A percentile compares a stretch with the other conserved stretches of the same genome.
phyloP scores from a whole-genome alignment of 2,113 vertebrate species.

The Stigmatopora argus region DNA sequence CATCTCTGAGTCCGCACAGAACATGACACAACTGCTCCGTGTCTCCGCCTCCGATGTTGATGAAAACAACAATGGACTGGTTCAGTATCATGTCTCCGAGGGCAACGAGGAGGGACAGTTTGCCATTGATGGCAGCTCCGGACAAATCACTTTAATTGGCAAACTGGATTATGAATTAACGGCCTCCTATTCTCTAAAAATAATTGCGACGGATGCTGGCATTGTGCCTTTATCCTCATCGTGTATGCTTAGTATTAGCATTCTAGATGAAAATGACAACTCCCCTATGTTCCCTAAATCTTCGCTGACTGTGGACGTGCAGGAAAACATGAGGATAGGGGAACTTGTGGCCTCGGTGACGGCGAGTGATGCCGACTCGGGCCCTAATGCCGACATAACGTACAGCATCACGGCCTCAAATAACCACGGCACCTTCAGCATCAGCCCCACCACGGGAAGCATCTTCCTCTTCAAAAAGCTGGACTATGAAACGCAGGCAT shows the following conservation, averaged over 20 bases:
- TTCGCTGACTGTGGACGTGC: slow-evolving; percentile 81
- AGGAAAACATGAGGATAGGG: slow-evolving; percentile 94
- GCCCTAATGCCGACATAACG: slow-evolving; percentile 88
- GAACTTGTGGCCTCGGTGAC: slow-evolving; percentile 91
- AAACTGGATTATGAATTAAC: slow-evolving; percentile 89
- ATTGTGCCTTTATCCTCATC: slow-evolving; percentile 76
- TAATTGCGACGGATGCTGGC: slow-evolving; percentile 86
- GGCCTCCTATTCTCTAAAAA: slow-evolving; percentile 81
- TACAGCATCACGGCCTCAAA: slow-evolving; percentile 89
- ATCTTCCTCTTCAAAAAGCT: slow-evolving; percentile 89
- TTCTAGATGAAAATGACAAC: slow-evolving; percentile 96
- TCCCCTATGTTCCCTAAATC: slow-evolving; percentile 86
- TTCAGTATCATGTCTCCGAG: slow-evolving; percentile 80
- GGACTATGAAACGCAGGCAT: slow-evolving; percentile 90
- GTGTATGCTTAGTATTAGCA: slow-evolving; percentile 82
- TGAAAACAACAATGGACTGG: slow-evolving; percentile 85
- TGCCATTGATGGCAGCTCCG: slow-evolving; percentile 77
- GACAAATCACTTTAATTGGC: slow-evolving; percentile 89
- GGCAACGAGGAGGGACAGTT: slow-evolving; percentile 92
- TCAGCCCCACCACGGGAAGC: slow-evolving; percentile 93
- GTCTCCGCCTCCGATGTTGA: slow-evolving; percentile 94
- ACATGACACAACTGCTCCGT: slow-evolving; percentile 86
- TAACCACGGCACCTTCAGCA: slow-evolving; percentile 93
- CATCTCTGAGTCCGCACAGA: slow-evolving; percentile 85
- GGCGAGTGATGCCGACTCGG: slow-evolving; percentile 87